Conservation (phyloP, 2,888 invertebrate genomes). For the Lumbricus terrestris region DNA sequence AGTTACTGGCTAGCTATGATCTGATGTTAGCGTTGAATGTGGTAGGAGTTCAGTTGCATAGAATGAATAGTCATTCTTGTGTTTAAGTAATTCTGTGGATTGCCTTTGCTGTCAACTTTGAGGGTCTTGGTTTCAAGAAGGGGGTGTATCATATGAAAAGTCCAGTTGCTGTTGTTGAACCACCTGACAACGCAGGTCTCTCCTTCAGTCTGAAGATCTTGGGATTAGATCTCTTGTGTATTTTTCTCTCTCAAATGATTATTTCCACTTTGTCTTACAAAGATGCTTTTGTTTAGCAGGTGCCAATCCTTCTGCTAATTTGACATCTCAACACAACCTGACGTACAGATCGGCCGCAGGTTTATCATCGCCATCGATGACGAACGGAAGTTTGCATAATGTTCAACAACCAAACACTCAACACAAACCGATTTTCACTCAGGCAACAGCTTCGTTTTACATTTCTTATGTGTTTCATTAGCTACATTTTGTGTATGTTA, state of each 20-base stretch:
- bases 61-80: not conserved
- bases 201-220: not conserved
- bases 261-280: no score
- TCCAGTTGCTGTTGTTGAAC: not conserved
- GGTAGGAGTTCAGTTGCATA: not conserved
- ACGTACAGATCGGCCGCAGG: not conserved
- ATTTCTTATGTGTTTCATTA: not conserved
- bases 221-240: not conserved
- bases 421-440: not conserved
- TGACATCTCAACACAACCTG: not conserved
- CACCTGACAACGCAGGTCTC: not conserved
- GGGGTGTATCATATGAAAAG: not conserved
- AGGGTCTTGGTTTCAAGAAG: not conserved
- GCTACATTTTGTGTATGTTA: not conserved
- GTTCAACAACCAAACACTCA: not conserved
- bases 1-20: not conserved
- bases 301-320: not conserved
- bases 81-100: not conserved
- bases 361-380: not conserved
- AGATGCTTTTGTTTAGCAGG: not conserved
- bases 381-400: not conserved
- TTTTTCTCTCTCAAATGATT: no score
- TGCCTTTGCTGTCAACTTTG: not conserved
- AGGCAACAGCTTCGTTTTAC: not conserved
- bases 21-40: not conserved